Base-by-base conservation (phyloP, 1,140 invertebrate species). In the Coptotermes formosanus region DNA sequence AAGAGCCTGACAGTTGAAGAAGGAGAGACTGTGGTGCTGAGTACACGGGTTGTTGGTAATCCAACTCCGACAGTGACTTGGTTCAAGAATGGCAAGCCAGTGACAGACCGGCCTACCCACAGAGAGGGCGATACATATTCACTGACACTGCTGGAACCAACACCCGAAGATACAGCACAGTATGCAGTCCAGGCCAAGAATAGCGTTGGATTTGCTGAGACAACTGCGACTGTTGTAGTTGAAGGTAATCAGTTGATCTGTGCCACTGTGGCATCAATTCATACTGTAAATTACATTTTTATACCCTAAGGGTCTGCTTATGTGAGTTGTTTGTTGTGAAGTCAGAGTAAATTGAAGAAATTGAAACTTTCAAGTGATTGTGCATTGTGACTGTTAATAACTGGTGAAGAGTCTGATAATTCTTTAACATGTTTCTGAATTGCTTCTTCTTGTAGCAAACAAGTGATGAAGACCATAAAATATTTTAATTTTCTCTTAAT, bases 181-280 rank as follows among this genome's bases (percentile, higher is more conserved):
- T 98, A 98, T 90, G 94, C 94, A 7, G 93, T 97, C 1, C 94
- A 94, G 88, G 97, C 96, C 45, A 94, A 93, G 19, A 98, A 98
- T 91, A 92, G 94, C 32, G 92, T 95, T 89, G 97, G 97, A 85
- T 93, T 92, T 85, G 94, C 94, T 14, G 94, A 96, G 92, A 96
- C 96, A 12, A 94, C 92, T 83, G 95, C 95, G 48, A 93, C 93
- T 86, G 91, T 98, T 1, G 96, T 94, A 21, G 95, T 98, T 88
- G 95, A 97, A 95, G 95, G 96, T 96, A 94, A 75, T 75, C n/a
- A 30, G n/a, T 4, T 55, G 52, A 16, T 12, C 19, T 55, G 14
- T 55, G 52, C 19, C 19, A 55, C 14, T 55, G 14, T 55, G 52
- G 52, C 19, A 19, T 19, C 19, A 19, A 55, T 55, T 55, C 14